Evolutionary conservation across 2,888 invertebrate genomes (phyloP), one percentile per base, ranked within the genome.

Genomic region (Ormyrus thymus): DNA sequence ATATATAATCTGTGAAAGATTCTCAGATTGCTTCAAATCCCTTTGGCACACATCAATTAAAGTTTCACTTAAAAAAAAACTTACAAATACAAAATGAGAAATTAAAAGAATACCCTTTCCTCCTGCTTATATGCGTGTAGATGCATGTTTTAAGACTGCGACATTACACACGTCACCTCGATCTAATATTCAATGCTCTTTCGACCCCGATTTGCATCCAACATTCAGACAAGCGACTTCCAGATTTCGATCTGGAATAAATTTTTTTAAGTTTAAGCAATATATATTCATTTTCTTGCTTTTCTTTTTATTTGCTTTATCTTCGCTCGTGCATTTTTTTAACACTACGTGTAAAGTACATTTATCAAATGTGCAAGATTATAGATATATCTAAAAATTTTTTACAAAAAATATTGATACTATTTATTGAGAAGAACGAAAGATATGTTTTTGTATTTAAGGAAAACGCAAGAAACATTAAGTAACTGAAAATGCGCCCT

Each of bases 161-260:
- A 66, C 66, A 69, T 76, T 64, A 70, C 53, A 51, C 50, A 75
- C 50, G 46, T 81, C 74, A 86, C 86, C 84, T 85, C 85, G 84
- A 85, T 88, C 83, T 86, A 86, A 79, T 85, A 88, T 88, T 87
- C 86, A 85, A 83, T 84, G 85, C 82, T 82, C 82, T 82, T 76
- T 81, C 81, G 84, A 86, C 84, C 84, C 79, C 75, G 76, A 81
- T 87, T 87, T 86, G 83, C 85, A 88, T 87, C 82, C 75, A 70
- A 48, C 72, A 55, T 62, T 66, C 65, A 51, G 71, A 59, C 66
- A 68, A 71, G 58, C 68, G 62, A 79, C 62, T 69, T 79, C 15
- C 58, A 76, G 72, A 79, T 79, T 79, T 73, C 65, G 46, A 76
- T 79, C 70, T 79, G 46, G 66, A 76, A 72, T 78, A 68, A 43